Evolutionary conservation across 2,113 vertebrate species (phyloP), one percentile per base, ranked within the genome.

Genomic region (Setophaga kirtlandii): DNA sequence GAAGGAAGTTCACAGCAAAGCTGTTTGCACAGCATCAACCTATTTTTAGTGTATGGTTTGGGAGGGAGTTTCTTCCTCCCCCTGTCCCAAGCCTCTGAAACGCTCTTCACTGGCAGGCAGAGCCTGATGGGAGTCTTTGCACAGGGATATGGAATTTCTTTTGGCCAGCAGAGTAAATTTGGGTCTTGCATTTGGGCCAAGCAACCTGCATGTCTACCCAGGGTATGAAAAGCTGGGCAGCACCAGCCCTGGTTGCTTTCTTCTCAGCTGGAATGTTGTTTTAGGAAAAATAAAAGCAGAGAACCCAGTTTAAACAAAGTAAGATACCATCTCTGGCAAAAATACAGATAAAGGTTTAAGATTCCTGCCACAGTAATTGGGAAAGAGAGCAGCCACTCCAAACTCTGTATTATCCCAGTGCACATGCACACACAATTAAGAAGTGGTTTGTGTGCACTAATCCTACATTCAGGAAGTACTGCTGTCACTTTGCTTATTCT

Each of bases 1-100:
- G 75, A 76, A 87, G 78, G 94, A 94, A 89, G 90, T 92, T 94
- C 89, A 89, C 46, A 39, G 65, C 73, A 46, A 65, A 95, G 90
- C 63, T 89, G 70, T 85, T 90, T 82, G 71, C 58, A 39, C 62
- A 90, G 87, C 75, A 78, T 50, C 81, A 62, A 52, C 83, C 75
- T 97, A 96, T 97, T 96, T 97, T 94, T 97, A 95, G 84, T 30
- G 30, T 8, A 14, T 2, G 12, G 42, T 9, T 27, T 10, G 37
- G 76, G 83, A 93, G 65, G 2, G 33, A 83, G 28, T 23, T 44
- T 95, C 71, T 80, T 70, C 74, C 89, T 76, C 46, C 16, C 33
- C 19, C 39, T 77, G 59, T 53, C 79, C 79, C 63, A 58, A 60
- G 63, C 63, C 63, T 88, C 85, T 15, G 21, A 37, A 74, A 83